Evolutionary conservation across 2,113 vertebrate species (phyloP), one percentile per base, ranked within the genome.

Genomic region (Apteryx owenii): DNA sequence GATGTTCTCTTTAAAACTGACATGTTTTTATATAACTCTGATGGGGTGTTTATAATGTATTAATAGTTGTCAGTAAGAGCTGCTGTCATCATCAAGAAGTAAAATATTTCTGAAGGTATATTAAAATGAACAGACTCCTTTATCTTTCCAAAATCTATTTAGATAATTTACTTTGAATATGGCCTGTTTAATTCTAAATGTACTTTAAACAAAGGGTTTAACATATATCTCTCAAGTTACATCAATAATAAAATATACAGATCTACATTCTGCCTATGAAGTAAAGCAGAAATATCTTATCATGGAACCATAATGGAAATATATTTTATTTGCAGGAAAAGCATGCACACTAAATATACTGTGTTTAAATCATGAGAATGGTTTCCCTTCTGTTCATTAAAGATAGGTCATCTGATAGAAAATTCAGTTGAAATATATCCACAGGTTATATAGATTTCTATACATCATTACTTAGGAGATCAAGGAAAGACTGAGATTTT

Each of bases 11-110:
- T 98, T 98, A 98, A 98, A 99, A 99, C 98, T 98, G 98, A 98
- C 98, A 99, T 99, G 99, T 99, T 99, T 98, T 99, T 99, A 99
- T 99, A 99, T 99, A 99, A 99, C 99, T 99, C 99, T 99, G 99
- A 98, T 99, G 98, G 98, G 99, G 99, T 99, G 99, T 99, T 99
- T 99, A 99, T 99, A 99, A 99, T 99, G 98, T 99, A 98, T 99
- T 99, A 99, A 99, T 99, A 99, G 99, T 99, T 98, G 98, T 98
- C 98, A 99, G 98, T 98, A 98, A 99, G 99, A 98, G 99, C 98
- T 98, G 98, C 98, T 98, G 98, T 98, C 98, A 99, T 99, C 98
- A 98, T 98, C 98, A 98, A 98, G 98, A 98, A 98, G 98, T 98
- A 98, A 98, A 98, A 98, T 98, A 98, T 98, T 99, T 98, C 98